phyloP scores from a whole-genome alignment of 2,113 vertebrate species.

The Petromus typicus region DNA sequence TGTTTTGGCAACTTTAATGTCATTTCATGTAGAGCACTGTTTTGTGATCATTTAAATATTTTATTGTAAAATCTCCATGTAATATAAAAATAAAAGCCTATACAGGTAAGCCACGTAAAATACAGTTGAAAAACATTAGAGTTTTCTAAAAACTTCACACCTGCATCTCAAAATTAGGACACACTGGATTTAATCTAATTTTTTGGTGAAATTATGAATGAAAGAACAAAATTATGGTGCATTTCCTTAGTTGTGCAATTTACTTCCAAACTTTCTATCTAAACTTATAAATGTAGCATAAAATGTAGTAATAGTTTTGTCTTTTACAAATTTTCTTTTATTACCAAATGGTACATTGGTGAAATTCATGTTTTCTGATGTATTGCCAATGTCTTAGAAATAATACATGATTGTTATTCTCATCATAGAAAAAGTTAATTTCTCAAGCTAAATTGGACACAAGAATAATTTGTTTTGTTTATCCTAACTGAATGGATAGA shows the following conservation, averaged over 20 bases:
- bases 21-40: background rate
- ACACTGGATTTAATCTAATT: background rate
- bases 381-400: background rate
- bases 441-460: background rate
- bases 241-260: background rate
- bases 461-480: background rate
- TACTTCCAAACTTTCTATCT: background rate
- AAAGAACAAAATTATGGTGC: background rate
- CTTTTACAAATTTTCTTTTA: background rate
- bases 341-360: background rate
- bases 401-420: background rate
- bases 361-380: background rate
- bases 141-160: background rate
- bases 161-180: background rate
- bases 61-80: background rate
- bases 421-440: background rate
- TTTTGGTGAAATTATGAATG: background rate
- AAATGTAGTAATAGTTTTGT: background rate
- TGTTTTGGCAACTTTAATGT: background rate
- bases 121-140: background rate
- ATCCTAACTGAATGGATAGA: background rate
- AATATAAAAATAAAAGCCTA: constrained; percentile 25
- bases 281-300: background rate
- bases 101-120: background rate
- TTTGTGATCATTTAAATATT: background rate